These are phyloP conservation scores for Engraulis encrasicolus DNA, from an alignment of 2,113 vertebrate genomes.

Conservation along the genomic window DNA sequence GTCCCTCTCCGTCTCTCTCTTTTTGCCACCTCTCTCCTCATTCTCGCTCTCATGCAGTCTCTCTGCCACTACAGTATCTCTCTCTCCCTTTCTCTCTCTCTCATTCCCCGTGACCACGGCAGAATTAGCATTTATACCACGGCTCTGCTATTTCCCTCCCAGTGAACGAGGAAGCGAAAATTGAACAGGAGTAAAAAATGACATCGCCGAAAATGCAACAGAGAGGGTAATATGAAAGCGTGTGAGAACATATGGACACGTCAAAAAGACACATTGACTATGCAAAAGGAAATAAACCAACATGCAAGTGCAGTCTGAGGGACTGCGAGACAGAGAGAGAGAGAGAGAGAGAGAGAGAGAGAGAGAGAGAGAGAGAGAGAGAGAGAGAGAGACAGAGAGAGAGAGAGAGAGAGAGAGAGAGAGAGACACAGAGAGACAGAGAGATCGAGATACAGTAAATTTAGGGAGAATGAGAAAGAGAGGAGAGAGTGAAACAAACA, in stretches of 20 bases:
- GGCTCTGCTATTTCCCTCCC: slow-evolving; percentile 35
- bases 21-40: too few species aligned
- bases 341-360: neutral
- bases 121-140: slow-evolving; percentile 60
- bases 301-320: too few species aligned
- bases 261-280: neutral
- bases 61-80: neutral
- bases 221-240: slow-evolving; percentile 15
- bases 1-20: too few species aligned
- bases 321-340: neutral
- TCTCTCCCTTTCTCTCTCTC: neutral
- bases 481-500: too few species aligned
- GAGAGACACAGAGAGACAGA: too few species aligned
- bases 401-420: too few species aligned
- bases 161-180: neutral
- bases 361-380: neutral
- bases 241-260: slow-evolving; percentile 18
- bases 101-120: neutral
- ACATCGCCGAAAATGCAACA: neutral
- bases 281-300: neutral
- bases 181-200: neutral
- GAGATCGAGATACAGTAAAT: too few species aligned
- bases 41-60: neutral
- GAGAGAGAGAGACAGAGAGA: neutral
- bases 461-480: too few species aligned